phyloP scores from a whole-genome alignment of 1,140 invertebrate genomes.

The Teleogryllus occipitalis region DNA sequence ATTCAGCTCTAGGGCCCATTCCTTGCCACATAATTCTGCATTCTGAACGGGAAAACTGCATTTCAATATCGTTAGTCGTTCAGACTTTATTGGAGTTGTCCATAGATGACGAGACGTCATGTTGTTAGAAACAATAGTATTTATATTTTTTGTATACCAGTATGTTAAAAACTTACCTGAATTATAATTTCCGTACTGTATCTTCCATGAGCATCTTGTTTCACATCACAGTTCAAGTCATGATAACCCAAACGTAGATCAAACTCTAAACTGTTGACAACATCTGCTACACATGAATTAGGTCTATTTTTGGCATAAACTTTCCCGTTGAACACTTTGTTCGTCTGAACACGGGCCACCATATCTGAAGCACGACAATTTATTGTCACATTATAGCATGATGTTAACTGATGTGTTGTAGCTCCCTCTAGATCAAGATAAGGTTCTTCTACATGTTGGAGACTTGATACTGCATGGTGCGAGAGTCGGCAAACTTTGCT shows the following conservation, averaged over 20 bases:
- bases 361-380: conserved; percentile 42
- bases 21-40: too few species aligned
- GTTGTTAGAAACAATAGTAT: too few species aligned
- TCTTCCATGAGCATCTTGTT: conserved; percentile 36
- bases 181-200: conserved; percentile 37
- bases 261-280: conserved; percentile 36
- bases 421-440: conserved; percentile 40
- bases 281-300: conserved; percentile 42
- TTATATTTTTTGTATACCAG: background rate
- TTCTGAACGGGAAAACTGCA: too few species aligned
- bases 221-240: conserved; percentile 38
- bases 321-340: conserved; percentile 45
- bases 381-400: conserved; percentile 45
- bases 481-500: conserved; percentile 41
- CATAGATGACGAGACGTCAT: too few species aligned
- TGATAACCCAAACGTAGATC: conserved; percentile 38
- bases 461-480: conserved; percentile 40
- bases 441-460: conserved; percentile 38
- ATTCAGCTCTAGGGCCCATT: too few species aligned
- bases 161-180: conserved; percentile 25
- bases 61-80: too few species aligned
- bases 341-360: conserved; percentile 42
- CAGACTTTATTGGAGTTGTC: too few species aligned
- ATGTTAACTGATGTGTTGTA: conserved; percentile 41
- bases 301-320: conserved; percentile 43